Conservation (phyloP, 2,113 vertebrate genomes). For the Ibidorhyncha struthersii region DNA sequence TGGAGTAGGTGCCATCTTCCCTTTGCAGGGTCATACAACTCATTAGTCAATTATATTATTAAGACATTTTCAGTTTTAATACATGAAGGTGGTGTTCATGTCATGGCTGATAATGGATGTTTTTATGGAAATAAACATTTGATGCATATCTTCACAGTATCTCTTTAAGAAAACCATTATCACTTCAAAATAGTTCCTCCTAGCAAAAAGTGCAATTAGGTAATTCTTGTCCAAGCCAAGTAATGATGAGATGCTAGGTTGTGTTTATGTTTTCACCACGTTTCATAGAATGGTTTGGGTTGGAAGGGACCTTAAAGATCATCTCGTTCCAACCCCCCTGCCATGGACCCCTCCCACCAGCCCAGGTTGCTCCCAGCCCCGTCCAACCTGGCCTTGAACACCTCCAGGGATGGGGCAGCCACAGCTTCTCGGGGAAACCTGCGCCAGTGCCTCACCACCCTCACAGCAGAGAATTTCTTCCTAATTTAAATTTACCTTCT, state of each 20-base stretch:
- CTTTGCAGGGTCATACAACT: slow-evolving; percentile 36
- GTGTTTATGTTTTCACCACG: background rate
- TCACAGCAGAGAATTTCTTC: background rate
- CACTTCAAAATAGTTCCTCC: slow-evolving; percentile 45
- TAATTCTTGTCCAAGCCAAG: slow-evolving; percentile 18
- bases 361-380: background rate
- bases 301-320: background rate
- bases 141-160: slow-evolving; percentile 59
- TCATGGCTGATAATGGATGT: slow-evolving; percentile 17
- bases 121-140: slow-evolving; percentile 44
- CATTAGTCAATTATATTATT: background rate
- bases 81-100: slow-evolving; percentile 16
- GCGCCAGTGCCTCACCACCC: background rate
- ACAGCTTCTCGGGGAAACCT: background rate
- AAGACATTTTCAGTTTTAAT: slow-evolving; percentile 48
- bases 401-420: background rate
- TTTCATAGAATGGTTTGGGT: background rate
- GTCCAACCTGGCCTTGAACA: background rate
- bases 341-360: background rate
- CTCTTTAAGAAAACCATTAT: slow-evolving; percentile 54
- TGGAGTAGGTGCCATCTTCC: slow-evolving; percentile 2
- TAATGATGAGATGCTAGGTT: background rate
- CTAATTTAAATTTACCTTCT: background rate
- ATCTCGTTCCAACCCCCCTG: background rate
- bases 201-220: slow-evolving; percentile 18